phyloP scores from a whole-genome alignment of 2,113 vertebrate species.

The Cromileptes altivelis region DNA sequence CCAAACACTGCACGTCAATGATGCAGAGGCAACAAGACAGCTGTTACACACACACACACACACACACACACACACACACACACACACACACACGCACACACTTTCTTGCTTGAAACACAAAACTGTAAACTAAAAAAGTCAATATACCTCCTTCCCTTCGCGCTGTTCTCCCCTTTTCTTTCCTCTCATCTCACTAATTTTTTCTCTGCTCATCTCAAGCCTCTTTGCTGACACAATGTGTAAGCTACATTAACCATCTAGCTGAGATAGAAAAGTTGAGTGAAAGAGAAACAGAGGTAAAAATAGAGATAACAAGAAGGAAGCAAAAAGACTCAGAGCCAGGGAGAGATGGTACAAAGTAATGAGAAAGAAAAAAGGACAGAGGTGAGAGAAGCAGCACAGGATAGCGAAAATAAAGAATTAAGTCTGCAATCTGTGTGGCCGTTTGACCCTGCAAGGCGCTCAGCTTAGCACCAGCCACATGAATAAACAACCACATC shows the following conservation, averaged over 20 bases:
- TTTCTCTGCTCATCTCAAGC: conserved; percentile 8
- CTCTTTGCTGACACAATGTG: conserved; percentile 8
- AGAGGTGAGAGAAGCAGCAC: background rate
- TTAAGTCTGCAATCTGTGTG: conserved; percentile 19
- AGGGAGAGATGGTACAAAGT: background rate
- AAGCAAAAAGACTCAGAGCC: background rate
- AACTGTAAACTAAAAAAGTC: background rate
- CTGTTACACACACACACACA: conserved; percentile 31
- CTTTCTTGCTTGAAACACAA: conserved; percentile 30
- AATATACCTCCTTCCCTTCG: background rate
- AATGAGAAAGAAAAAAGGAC: background rate
- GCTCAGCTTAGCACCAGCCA: conserved; percentile 14
- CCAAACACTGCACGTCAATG: conserved; percentile 57
- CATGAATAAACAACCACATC: conserved; percentile 53
- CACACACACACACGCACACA: background rate
- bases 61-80: conserved; percentile 9
- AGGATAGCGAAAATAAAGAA: conserved; percentile 1
- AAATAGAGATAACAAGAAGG: background rate
- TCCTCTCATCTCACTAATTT: background rate
- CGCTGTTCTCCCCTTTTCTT: background rate
- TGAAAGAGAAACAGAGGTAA: background rate
- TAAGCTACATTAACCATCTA: background rate
- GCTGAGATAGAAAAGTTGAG: conserved; percentile 21
- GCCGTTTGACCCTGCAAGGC: conserved; percentile 38
- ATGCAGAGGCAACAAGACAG: conserved; percentile 71